These are phyloP conservation scores for Tenthredo livida DNA, from an alignment of 2,888 invertebrate genomes.

Conservation along the genomic window DNA sequence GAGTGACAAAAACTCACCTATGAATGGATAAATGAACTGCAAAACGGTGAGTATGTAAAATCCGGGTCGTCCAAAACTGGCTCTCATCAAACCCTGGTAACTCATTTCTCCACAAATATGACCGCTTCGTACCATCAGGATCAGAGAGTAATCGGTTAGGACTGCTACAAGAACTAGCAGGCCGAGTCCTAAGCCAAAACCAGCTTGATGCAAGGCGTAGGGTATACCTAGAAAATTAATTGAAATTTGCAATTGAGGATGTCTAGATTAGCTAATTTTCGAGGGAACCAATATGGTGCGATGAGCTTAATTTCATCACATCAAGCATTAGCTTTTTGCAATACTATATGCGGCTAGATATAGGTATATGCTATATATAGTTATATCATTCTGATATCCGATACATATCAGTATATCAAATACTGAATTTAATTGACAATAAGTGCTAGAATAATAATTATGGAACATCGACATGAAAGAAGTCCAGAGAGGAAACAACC, in stretches of 20 bases:
- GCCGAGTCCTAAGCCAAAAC: slow-evolving; percentile 87
- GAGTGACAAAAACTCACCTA: slow-evolving; percentile 81
- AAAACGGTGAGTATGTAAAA: slow-evolving; percentile 87
- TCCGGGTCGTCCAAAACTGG: slow-evolving; percentile 89
- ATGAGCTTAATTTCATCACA: neutral
- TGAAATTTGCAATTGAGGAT: neutral
- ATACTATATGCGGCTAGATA: neutral
- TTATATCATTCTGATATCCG: neutral
- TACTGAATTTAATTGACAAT: neutral
- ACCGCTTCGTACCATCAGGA: slow-evolving; percentile 88
- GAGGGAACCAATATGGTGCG: neutral
- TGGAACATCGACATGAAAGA: neutral
- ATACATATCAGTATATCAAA: neutral
- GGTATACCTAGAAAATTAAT: slow-evolving; percentile 82
- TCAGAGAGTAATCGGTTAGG: slow-evolving; percentile 90
- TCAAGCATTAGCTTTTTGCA: neutral
- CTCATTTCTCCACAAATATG: slow-evolving; percentile 89
- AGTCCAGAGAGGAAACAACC: neutral
- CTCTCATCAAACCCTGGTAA: slow-evolving; percentile 89
- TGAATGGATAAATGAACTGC: slow-evolving; percentile 91
- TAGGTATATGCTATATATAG: neutral
- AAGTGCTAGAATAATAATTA: neutral
- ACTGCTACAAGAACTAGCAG: slow-evolving; percentile 86
- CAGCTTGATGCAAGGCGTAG: slow-evolving; percentile 90
- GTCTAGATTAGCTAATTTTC: neutral